Conservation (phyloP, 2,888 invertebrate species). For the Perdita meconis region DNA sequence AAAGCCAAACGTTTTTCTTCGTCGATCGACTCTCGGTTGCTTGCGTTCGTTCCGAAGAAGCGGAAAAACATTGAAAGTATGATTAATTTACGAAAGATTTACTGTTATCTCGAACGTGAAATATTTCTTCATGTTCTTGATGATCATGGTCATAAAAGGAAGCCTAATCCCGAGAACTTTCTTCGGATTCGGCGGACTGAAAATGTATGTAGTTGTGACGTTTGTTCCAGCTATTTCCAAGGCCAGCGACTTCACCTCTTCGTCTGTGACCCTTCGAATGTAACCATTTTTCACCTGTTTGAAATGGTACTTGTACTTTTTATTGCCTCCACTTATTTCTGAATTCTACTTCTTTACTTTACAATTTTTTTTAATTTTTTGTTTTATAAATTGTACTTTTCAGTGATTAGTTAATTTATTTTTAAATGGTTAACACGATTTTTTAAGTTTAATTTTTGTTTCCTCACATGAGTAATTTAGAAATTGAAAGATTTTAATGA, state of each 20-base stretch:
- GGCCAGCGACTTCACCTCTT: conserved; percentile 97
- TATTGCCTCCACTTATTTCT: background rate
- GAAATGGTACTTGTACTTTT: conserved; percentile 8
- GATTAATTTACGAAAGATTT: conserved; percentile 71
- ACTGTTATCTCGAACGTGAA: conserved; percentile 99
- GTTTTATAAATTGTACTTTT: no score
- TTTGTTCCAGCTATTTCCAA: conserved; percentile 98
- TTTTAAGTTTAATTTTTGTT: no score
- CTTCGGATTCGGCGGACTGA: conserved; percentile 96
- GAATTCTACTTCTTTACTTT: no score
- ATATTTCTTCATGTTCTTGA: conserved; percentile 99
- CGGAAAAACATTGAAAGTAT: background rate
- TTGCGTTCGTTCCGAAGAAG: no score
- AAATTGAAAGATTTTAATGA: no score
- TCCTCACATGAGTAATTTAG: no score
- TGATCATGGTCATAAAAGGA: conserved; percentile 97
- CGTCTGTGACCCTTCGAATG: conserved; percentile 96
- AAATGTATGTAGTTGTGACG: conserved; percentile 97
- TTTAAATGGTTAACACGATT: no score
- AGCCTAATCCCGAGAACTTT: conserved; percentile 95
- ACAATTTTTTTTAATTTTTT: no score
- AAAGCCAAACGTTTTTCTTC: conserved; percentile 26
- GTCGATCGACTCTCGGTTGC: no score
- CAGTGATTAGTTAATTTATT: no score
- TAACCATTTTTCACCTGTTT: conserved; percentile 93